Conservation (phyloP, 2,797 vertebrate genomes). For the Acomys russatus region DNA sequence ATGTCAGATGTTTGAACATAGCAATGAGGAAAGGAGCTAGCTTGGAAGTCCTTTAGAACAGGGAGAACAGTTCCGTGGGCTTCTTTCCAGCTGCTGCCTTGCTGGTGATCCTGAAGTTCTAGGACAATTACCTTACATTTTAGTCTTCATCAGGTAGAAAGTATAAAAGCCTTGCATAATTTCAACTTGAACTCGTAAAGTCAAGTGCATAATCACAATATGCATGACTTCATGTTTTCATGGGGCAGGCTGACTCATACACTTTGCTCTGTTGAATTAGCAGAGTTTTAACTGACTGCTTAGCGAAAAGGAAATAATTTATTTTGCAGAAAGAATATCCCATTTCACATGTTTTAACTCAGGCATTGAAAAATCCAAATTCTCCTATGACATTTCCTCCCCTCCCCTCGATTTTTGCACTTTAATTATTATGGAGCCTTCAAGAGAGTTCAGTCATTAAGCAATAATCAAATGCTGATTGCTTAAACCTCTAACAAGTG, state of each 20-base stretch:
- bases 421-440: slow-evolving; percentile 72
- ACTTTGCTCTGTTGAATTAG: slow-evolving; percentile 54
- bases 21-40: not conserved
- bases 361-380: slow-evolving; percentile 62
- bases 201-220: slow-evolving; percentile 55
- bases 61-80: not conserved
- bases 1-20: no score
- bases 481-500: slow-evolving; percentile 72
- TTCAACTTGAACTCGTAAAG: slow-evolving; percentile 49
- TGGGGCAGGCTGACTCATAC: not conserved
- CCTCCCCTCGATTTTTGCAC: slow-evolving; percentile 31
- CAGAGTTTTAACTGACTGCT: slow-evolving; percentile 57
- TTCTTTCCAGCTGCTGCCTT: not conserved
- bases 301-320: slow-evolving; percentile 72
- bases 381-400: slow-evolving; percentile 55
- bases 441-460: slow-evolving; percentile 62
- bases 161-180: not conserved
- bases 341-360: slow-evolving; percentile 68
- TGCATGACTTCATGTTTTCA: slow-evolving; percentile 44
- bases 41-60: not conserved
- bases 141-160: not conserved
- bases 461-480: slow-evolving; percentile 74
- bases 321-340: slow-evolving; percentile 64
- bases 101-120: not conserved
- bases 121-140: not conserved